These are phyloP conservation scores for Caenorhabditis panamensis DNA, from an alignment of 2,888 invertebrate genomes.

Conservation along the genomic window DNA sequence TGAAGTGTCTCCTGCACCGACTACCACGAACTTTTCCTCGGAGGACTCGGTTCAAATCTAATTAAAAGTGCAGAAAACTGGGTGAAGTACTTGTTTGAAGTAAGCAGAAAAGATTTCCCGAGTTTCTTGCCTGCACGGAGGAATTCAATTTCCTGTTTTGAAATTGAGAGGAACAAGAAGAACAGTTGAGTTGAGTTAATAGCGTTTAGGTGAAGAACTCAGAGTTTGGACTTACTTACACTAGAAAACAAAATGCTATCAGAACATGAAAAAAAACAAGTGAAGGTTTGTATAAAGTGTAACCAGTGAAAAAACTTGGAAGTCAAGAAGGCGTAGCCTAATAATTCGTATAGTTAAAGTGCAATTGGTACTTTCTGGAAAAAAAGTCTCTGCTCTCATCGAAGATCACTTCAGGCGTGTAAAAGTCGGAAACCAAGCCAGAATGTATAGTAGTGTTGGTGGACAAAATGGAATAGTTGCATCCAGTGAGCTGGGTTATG, in stretches of 20 bases:
- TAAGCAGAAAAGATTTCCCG: constrained; percentile 15
- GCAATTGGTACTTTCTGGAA: constrained; percentile 51
- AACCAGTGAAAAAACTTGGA: neutral
- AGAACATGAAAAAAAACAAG: neutral
- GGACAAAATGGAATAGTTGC: constrained; percentile 42
- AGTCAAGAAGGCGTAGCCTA: constrained; percentile 18
- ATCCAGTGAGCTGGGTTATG: constrained; percentile 50
- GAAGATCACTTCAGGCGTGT: constrained; percentile 52
- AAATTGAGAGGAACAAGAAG: constrained; percentile 4
- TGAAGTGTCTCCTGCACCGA: constrained; percentile 23
- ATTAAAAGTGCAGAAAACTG: constrained; percentile 56
- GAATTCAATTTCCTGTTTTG: constrained; percentile 56
- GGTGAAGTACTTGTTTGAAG: constrained; percentile 29
- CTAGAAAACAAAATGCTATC: neutral
- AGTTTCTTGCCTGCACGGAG: constrained; percentile 15
- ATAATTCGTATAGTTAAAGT: constrained; percentile 27
- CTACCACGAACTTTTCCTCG: constrained; percentile 6
- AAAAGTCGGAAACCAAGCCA: constrained; percentile 24
- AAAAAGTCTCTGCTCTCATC: constrained; percentile 52
- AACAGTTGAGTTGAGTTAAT: constrained; percentile 36
- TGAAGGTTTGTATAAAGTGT: neutral
- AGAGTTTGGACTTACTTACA: neutral
- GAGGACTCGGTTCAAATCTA: constrained; percentile 32
- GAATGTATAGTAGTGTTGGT: constrained; percentile 45
- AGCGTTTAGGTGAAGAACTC: neutral